Percentiles rank a stretch among this genome's conserved stretches.
phyloP scores from a whole-genome alignment of 1,140 invertebrate genomes.

The Bombus consobrinus region DNA sequence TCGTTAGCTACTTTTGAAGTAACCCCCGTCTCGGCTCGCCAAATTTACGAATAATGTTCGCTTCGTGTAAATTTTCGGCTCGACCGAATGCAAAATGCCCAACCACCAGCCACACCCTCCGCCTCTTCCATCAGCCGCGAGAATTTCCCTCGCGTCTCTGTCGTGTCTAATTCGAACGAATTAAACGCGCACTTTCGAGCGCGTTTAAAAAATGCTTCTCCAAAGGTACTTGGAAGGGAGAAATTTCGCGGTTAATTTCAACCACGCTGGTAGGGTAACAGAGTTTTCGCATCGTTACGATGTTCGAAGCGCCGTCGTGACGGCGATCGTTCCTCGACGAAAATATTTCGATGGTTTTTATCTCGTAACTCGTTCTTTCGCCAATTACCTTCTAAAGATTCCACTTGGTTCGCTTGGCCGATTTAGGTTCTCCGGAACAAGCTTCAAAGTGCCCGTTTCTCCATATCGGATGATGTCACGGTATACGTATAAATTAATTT shows the following conservation, averaged over 20 bases:
- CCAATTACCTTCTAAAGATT: slow-evolving; percentile 19
- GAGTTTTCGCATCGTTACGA: not conserved
- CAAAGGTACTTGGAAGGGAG: no score
- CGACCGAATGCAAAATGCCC: not conserved
- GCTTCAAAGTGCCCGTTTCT: not conserved
- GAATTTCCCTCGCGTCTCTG: not conserved
- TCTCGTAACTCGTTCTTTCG: not conserved
- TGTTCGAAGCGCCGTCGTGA: not conserved
- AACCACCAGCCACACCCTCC: not conserved
- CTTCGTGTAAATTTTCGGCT: not conserved
- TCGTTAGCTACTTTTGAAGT: slow-evolving; percentile 32
- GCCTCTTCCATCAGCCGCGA: not conserved
- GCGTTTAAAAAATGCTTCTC: not conserved
- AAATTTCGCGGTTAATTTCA: not conserved
- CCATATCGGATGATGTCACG: not conserved
- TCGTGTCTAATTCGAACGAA: not conserved
- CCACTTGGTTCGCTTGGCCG: not conserved
- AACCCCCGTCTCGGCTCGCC: not conserved
- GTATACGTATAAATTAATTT: not conserved
- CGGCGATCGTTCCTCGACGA: not conserved
- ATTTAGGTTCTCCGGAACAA: not conserved
- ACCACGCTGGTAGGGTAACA: no score
- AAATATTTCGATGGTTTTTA: not conserved
- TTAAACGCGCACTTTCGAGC: not conserved
- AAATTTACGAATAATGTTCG: slow-evolving; percentile 36